Evolutionary conservation across 2,113 vertebrate genomes (phyloP).

Genomic region (Noturus placidus): DNA sequence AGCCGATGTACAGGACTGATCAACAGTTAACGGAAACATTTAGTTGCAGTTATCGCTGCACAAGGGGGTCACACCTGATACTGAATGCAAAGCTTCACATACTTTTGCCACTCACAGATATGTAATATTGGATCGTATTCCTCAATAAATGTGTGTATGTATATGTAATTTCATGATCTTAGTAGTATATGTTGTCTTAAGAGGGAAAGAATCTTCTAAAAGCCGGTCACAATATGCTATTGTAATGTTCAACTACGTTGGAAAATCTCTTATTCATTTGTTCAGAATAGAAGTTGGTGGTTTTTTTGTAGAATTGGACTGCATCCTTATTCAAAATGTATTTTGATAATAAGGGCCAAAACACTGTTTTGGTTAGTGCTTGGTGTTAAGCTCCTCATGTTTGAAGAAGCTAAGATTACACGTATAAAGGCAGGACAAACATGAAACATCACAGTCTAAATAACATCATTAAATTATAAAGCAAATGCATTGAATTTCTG

Average conservation of each 20-base stretch:
- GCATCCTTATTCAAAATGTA: background rate
- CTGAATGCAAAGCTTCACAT: no score
- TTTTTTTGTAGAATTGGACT: background rate
- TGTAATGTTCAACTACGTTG: background rate
- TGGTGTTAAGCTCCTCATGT: no score
- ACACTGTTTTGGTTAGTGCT: no score
- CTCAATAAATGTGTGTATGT: background rate
- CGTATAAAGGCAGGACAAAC: background rate
- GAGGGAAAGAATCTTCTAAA: background rate
- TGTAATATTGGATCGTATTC: no score
- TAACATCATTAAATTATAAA: background rate
- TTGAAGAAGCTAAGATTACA: no score
- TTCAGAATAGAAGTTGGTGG: background rate
- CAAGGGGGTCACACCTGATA: no score
- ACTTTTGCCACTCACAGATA: no score
- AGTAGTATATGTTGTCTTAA: background rate
- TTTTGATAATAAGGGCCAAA: no score
- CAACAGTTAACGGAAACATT: no score
- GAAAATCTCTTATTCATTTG: background rate
- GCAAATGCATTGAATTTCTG: background rate
- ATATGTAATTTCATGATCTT: background rate
- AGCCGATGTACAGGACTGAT: no score
- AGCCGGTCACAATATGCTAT: background rate
- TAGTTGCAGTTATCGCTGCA: no score
- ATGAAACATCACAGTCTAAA: background rate